Evolutionary conservation across 1,140 invertebrate genomes (phyloP), one percentile per base, ranked within the genome.

Genomic region (Penaeus chinensis): DNA sequence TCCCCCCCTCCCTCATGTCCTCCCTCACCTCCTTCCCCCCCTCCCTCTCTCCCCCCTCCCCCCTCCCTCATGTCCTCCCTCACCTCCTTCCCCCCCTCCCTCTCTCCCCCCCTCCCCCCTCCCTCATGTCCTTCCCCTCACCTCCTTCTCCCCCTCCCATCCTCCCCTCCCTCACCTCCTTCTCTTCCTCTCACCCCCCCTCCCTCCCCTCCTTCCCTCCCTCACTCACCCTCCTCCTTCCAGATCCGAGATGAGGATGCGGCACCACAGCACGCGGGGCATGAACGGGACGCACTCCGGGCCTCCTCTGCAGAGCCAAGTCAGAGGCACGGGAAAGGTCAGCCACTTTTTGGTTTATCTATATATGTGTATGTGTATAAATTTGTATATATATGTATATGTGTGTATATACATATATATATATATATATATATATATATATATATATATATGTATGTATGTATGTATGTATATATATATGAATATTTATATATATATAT

Each of bases 221-320:
- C 18, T 37, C 60, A 11, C 47, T 8, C 20, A 1, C 24, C 42
- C 11, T 11, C 20, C 60, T 37, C 20, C 16, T 60, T n/a, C 7
- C 84, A 89, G 79, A 89, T 85, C 89, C n/a, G 78, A 89, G 76
- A 80, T 85, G 66, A 54, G 85, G 16, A 76, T 84, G 88, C 24
- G 89, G 13, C 84, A 87, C 37, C 89, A 89, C 81, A 88, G 77
- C 20, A 66, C 76, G 54, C 81, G 82, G 0, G 63, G 83, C 77
- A 82, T 89, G 88, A 90, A 87, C 42, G 82, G 86, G 1, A 1
- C 86, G 19, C 80, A 82, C 24, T 13, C 81, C 3, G 86, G 86
- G 0, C 81, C 86, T 22, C 37, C 80, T 19, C 81, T 87, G 19
- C 86, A 87, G 80, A n/a, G 63, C 5, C 86, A 87, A n/a, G n/a